These are phyloP conservation scores for Hylaeus anthracinus DNA, from an alignment of 1,140 invertebrate genomes.

Conservation along the genomic window DNA sequence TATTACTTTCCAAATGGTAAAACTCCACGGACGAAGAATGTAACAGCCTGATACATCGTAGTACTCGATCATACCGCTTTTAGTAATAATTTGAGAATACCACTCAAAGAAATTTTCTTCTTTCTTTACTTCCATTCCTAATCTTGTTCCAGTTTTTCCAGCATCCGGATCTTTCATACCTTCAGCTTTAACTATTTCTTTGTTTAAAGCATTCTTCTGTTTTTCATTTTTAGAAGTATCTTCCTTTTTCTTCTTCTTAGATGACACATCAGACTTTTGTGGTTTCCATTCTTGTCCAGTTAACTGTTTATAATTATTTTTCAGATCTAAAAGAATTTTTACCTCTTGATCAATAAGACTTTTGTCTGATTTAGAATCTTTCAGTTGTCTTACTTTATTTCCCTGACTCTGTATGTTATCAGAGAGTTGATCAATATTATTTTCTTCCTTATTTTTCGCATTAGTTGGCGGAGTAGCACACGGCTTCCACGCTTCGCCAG, in stretches of 20 bases:
- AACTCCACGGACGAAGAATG: constrained; percentile 98
- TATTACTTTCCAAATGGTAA: constrained; percentile 97
- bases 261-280: background rate
- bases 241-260: constrained; percentile 63
- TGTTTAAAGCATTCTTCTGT: background rate
- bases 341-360: constrained; percentile 51
- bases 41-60: constrained; percentile 99
- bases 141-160: constrained; percentile 92
- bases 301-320: constrained; percentile 88
- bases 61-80: constrained; percentile 99
- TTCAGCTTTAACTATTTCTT: constrained; percentile 44
- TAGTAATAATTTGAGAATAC: constrained; percentile 98
- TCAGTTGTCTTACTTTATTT: constrained; percentile 74
- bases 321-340: constrained; percentile 85
- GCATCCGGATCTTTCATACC: constrained; percentile 72
- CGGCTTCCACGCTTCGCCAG: constrained; percentile 62
- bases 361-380: constrained; percentile 77
- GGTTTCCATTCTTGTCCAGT: constrained; percentile 85
- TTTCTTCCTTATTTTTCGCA: constrained; percentile 10
- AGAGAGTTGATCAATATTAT: constrained; percentile 64
- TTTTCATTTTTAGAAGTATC: constrained; percentile 14
- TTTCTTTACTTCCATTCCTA: constrained; percentile 96
- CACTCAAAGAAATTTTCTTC: constrained; percentile 97
- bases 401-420: constrained; percentile 65
- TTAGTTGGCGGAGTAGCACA: background rate